Evolutionary conservation across 2,888 invertebrate genomes (phyloP), one percentile per base, ranked within the genome.

Genomic region (Yponomeuta sedellus): DNA sequence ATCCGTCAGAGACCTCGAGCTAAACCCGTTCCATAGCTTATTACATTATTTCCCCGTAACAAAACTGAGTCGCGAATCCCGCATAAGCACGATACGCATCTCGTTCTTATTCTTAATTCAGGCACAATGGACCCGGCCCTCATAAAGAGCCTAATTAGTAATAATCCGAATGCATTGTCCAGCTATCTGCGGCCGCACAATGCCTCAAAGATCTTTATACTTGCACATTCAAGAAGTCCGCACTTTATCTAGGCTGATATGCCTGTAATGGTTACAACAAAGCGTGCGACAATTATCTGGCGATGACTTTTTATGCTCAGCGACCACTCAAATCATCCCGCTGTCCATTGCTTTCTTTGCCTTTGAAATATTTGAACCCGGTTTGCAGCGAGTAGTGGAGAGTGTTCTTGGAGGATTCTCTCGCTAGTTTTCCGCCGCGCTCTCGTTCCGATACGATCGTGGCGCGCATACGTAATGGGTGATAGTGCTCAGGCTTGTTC

Each of bases 91-190:
- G 83, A 86, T 82, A 79, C 83, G 85, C 89, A 90, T 89, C 87
- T 85, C 86, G 85, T 89, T 90, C 89, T 88, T 82, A 85, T 85
- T 88, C 88, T 89, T 89, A 65, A 59, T 65, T 65, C 64, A 59
- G 86, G 88, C 86, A 91, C 88, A 89, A 89, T 89, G 88, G 88
- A 79, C 81, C 81, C 79, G 80, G 79, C 77, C 80, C 83, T 88
- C 88, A 91, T 91, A 89, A 89, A 87, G 86, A 78, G 82, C 86
- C 90, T 91, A 91, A 90, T 91, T 91, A 91, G 90, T 89, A 89
- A 90, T 91, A 90, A 89, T 88, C 87, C 84, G 79, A 82, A 83
- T 84, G 88, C 88, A 88, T 89, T 89, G 88, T 87, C 83, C 74
- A 72, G 81, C 75, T 86, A 87, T 88, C 88, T 81, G 70, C 19